These are phyloP conservation scores for Pungitius pungitius DNA, from an alignment of 2,113 vertebrate genomes.

Conservation along the genomic window DNA sequence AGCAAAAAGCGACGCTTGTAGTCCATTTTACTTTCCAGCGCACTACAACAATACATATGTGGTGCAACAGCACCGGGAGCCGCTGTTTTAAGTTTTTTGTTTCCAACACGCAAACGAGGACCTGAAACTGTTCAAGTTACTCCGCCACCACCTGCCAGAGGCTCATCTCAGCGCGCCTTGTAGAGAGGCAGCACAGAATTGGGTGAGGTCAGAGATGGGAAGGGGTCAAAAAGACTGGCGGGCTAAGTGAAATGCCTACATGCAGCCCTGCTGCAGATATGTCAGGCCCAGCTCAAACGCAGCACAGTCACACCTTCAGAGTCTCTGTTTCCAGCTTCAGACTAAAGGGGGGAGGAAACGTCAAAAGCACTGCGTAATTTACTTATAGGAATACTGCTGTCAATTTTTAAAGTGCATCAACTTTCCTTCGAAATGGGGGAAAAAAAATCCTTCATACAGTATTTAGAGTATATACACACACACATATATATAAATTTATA, in stretches of 20 bases:
- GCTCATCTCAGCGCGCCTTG: conserved; percentile 88
- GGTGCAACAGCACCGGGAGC: conserved; percentile 71
- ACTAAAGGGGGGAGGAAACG: conserved; percentile 42
- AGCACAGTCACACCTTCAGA: conserved; percentile 46
- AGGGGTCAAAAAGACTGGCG: conserved; percentile 65
- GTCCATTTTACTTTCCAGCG: conserved; percentile 99
- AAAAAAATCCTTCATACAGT: conserved; percentile 51
- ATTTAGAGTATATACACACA: conserved; percentile 56
- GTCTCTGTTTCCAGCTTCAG: conserved; percentile 54
- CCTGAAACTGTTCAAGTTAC: conserved; percentile 74
- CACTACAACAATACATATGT: conserved; percentile 99
- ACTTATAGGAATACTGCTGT: conserved; percentile 43
- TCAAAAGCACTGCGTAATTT: conserved; percentile 28
- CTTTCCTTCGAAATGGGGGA: conserved; percentile 66
- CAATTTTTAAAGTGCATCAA: conserved; percentile 71
- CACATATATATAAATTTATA: conserved; percentile 52
- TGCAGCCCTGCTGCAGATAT: conserved; percentile 85
- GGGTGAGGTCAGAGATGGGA: conserved; percentile 36
- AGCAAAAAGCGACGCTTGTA: conserved; percentile 99
- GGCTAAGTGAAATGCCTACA: conserved; percentile 73
- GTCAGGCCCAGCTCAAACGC: conserved; percentile 39
- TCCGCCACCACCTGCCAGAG: conserved; percentile 85
- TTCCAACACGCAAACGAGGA: conserved; percentile 46
- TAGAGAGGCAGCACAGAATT: conserved; percentile 65
- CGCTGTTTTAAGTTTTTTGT: conserved; percentile 49